phyloP scores from a whole-genome alignment of 2,113 vertebrate genomes.

The Chrysochloris asiatica region DNA sequence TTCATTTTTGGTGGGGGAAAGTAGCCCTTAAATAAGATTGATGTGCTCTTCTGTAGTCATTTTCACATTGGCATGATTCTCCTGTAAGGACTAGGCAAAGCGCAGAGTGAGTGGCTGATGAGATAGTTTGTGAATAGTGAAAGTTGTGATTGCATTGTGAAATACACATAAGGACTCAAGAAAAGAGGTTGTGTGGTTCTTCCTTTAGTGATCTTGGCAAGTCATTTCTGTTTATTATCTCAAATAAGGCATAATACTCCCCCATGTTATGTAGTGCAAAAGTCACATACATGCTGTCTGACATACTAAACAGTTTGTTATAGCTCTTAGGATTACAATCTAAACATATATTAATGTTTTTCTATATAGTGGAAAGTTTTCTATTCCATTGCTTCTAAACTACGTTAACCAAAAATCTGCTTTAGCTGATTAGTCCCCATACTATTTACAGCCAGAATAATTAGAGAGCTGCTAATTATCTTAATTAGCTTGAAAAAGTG shows the following conservation, averaged over 20 bases:
- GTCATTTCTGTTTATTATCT: background rate
- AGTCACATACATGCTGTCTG: background rate
- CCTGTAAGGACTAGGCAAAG: background rate
- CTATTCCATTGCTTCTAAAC: conserved; percentile 54
- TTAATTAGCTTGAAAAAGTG: conserved; percentile 9
- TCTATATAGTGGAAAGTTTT: background rate
- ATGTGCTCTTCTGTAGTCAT: background rate
- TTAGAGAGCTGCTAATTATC: background rate
- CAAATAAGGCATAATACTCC: background rate
- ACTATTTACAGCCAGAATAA: background rate
- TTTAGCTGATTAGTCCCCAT: conserved; percentile 5
- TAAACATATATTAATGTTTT: background rate
- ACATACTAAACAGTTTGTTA: background rate
- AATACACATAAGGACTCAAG: background rate
- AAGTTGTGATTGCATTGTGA: background rate
- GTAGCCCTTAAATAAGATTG: background rate
- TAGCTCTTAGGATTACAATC: background rate
- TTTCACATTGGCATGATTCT: background rate
- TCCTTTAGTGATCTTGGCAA: background rate
- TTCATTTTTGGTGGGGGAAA: background rate
- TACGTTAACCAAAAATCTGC: conserved; percentile 12
- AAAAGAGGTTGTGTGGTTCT: background rate
- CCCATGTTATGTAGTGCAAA: background rate
- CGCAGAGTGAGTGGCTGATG: background rate
- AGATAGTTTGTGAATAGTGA: background rate